Evolutionary conservation across 2,888 invertebrate genomes (phyloP).

Genomic region (Enchytraeus crypticus): DNA sequence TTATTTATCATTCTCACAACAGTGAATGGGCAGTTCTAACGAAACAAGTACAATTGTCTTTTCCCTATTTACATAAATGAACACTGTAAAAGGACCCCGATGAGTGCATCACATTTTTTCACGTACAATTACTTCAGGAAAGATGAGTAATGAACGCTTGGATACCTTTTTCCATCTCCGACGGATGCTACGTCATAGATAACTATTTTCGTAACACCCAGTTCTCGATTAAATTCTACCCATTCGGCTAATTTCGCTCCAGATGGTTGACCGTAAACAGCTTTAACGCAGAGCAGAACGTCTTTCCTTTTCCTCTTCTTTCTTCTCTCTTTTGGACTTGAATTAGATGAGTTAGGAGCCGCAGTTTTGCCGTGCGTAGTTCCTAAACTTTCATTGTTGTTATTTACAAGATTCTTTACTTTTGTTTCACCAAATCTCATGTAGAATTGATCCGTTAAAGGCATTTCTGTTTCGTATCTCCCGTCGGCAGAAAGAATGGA

Average conservation of each 20-base stretch:
- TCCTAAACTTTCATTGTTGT: background rate
- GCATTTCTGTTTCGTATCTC: background rate
- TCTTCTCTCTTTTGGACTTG: background rate
- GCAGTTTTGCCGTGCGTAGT: background rate
- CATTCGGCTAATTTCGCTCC: conserved; percentile 13
- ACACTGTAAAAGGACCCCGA: too few relatives aligned
- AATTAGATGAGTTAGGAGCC: background rate
- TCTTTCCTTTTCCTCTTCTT: background rate
- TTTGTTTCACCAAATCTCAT: background rate
- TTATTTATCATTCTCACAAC: too few relatives aligned
- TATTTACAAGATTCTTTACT: background rate
- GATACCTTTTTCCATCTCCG: background rate
- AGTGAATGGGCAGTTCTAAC: too few relatives aligned
- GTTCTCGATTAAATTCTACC: conserved; percentile 10
- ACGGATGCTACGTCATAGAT: conserved; percentile 11
- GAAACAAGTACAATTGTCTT: too few relatives aligned
- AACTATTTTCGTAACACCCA: conserved; percentile 9
- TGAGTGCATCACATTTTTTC: too few relatives aligned
- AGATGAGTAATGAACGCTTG: background rate
- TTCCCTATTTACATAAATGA: too few relatives aligned
- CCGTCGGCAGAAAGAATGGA: background rate
- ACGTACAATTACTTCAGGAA: too few relatives aligned
- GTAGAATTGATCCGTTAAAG: background rate
- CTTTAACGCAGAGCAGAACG: background rate
- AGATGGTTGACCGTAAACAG: background rate